Evolutionary conservation across 2,113 vertebrate species (phyloP).

Genomic region (Sylvietta virens): DNA sequence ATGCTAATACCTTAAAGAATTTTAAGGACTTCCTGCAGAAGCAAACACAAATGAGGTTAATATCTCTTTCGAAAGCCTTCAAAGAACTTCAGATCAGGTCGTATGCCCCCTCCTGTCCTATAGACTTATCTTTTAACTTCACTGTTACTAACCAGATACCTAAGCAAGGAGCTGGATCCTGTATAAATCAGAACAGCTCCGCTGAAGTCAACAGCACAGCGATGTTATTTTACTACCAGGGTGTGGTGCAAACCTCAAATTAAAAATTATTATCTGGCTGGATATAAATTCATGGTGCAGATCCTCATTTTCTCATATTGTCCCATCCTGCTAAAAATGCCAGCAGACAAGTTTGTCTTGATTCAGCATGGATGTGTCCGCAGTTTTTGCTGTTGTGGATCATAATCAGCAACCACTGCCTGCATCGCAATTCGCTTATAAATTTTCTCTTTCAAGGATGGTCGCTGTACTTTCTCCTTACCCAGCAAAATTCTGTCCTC

Average conservation of each 20-base stretch:
- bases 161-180: not conserved
- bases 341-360: not conserved
- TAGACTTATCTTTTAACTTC: not conserved
- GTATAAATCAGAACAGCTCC: not conserved
- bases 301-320: not conserved
- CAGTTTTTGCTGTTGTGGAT: not conserved
- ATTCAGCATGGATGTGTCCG: not conserved
- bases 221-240: not conserved
- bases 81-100: not conserved
- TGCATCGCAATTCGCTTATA: not conserved
- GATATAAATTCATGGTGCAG: not conserved
- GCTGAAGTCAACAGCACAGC: not conserved
- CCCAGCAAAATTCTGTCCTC: not conserved
- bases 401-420: not conserved
- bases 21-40: not conserved
- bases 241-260: not conserved
- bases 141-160: not conserved
- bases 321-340: not conserved
- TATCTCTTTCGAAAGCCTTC: not conserved
- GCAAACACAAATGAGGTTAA: not conserved
- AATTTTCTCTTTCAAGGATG: not conserved
- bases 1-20: fast-evolving
- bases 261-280: not conserved
- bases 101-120: not conserved
- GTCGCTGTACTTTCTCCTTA: not conserved